A percentile compares a stretch with the other conserved stretches of the same genome.
phyloP scores from a whole-genome alignment of 2,888 invertebrate genomes.

The Acanthosepion esculentum region DNA sequence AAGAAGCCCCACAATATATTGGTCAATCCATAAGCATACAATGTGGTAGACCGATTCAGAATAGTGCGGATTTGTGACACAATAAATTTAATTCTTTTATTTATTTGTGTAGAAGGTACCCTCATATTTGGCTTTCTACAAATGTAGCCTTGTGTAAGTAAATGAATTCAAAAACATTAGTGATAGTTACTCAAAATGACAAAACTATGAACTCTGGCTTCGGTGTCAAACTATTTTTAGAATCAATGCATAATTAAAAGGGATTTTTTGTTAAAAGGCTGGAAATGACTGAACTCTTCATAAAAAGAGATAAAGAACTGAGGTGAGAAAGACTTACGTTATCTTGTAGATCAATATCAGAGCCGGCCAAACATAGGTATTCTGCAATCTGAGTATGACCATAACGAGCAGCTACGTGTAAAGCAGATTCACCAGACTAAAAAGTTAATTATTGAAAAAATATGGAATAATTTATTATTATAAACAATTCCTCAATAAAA shows the following conservation, averaged over 20 bases:
- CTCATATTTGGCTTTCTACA: not conserved
- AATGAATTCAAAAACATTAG: not conserved
- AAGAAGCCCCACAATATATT: too few relatives aligned
- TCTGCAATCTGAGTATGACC: conserved; percentile 77
- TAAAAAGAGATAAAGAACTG: not conserved
- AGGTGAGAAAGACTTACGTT: conserved; percentile 73
- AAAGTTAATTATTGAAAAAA: conserved; percentile 54
- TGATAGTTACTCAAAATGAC: not conserved
- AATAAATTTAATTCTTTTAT: too few relatives aligned
- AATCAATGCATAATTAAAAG: not conserved
- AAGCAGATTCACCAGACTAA: conserved; percentile 80
- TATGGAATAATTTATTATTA: not conserved
- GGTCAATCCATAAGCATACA: too few relatives aligned
- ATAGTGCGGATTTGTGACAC: too few relatives aligned
- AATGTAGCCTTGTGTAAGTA: not conserved
- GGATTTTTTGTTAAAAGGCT: not conserved
- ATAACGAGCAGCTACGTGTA: conserved; percentile 80
- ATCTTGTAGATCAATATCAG: conserved; percentile 77
- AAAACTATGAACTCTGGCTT: not conserved
- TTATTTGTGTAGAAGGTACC: too few relatives aligned
- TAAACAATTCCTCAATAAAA: too few relatives aligned
- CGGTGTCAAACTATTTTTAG: not conserved
- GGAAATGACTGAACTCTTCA: not conserved
- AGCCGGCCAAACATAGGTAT: conserved; percentile 73
- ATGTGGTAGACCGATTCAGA: too few relatives aligned